Evolutionary conservation across 2,797 vertebrate species (phyloP).

Genomic region (Macroramphosus scolopax): DNA sequence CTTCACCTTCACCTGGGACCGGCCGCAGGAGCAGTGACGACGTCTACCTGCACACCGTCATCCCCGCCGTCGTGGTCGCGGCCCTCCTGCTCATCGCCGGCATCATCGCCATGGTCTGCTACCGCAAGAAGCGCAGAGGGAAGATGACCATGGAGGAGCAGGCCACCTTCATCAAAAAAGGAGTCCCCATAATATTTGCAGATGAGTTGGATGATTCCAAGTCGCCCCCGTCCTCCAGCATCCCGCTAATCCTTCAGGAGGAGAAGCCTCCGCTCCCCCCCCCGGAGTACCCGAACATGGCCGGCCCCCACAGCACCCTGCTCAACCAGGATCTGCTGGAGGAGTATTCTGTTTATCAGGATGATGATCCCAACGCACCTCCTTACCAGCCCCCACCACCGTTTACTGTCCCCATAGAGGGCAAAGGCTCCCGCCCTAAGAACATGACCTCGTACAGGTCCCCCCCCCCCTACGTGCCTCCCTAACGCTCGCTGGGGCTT

Average conservation of each 20-base stretch:
- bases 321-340: constrained; percentile 94
- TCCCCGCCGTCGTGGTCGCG: constrained; percentile 95
- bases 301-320: constrained; percentile 90
- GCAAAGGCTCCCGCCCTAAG: constrained; percentile 97
- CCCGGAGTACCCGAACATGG: constrained; percentile 96
- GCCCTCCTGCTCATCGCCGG: constrained; percentile 93
- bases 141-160: constrained; percentile 98
- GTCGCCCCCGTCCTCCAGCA: constrained; percentile 96
- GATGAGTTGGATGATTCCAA: constrained; percentile 98
- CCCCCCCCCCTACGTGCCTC: constrained; percentile 96
- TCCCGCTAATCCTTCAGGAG: constrained; percentile 97
- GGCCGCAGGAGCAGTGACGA: constrained; percentile 91
- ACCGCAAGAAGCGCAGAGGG: constrained; percentile 97
- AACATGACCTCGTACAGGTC: constrained; percentile 99
- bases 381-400: constrained; percentile 97
- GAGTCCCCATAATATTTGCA: constrained; percentile 97
- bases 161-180: constrained; percentile 99
- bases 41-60: constrained; percentile 95
- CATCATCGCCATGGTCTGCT: constrained; percentile 98
- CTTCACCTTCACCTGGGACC: constrained; percentile 78
- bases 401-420: constrained; percentile 94
- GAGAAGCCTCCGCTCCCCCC: constrained; percentile 97
- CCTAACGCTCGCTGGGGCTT: constrained; percentile 82
- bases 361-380: constrained; percentile 94
- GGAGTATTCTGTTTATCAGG: constrained; percentile 92